Evolutionary conservation across 1,140 invertebrate genomes (phyloP), one percentile per base, ranked within the genome.

Genomic region (Venustaconcha ellipsiformis): DNA sequence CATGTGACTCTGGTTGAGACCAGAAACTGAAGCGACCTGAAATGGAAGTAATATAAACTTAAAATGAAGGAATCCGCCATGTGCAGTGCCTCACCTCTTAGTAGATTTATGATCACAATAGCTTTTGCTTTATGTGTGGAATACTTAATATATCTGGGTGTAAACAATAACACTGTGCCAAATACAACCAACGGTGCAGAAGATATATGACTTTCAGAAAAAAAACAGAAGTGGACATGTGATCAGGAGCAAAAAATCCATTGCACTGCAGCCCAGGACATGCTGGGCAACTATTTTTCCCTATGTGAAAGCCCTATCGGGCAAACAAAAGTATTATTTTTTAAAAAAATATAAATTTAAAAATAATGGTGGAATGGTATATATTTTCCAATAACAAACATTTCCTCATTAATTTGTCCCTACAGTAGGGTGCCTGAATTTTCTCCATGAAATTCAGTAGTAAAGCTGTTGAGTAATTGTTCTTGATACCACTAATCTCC

Each of bases 11-110:
- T 15, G 88, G 88, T 74, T 97, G 96, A 88, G 98, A 98, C 92
- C 97, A 97, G 91, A 99, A 99, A 91, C 97, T 98, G 91, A 99
- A 99, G 87, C 96, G 96, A 90, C 96, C 96, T 97, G 89, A 55
- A 91, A 91, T 76, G 80, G 80, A 81, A 76, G 74, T 79, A 78
- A 74, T 20, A 2, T 66, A 70, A 74, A 23, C 65, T n/a, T 20
- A 20, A 70, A 14, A 37, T n/a, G 17, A 18, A 20, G 0, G 8
- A 1, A 20, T 23, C 17, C 23, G 5, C n/a, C 0, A 18, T 20
- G n/a, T 30, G 17, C 64, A 17, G 12, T 66, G 12, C n/a, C n/a
- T 66, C 23, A 62, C 13, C 18, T n/a, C 59, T 62, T 5, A 0
- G 5, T 23, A 5, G 59, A 8, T 0, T 18, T 62, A 5, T 62